These are phyloP conservation scores for Porites lutea DNA, from an alignment of 64 coral and sea anemone species.

Conservation along the genomic window DNA sequence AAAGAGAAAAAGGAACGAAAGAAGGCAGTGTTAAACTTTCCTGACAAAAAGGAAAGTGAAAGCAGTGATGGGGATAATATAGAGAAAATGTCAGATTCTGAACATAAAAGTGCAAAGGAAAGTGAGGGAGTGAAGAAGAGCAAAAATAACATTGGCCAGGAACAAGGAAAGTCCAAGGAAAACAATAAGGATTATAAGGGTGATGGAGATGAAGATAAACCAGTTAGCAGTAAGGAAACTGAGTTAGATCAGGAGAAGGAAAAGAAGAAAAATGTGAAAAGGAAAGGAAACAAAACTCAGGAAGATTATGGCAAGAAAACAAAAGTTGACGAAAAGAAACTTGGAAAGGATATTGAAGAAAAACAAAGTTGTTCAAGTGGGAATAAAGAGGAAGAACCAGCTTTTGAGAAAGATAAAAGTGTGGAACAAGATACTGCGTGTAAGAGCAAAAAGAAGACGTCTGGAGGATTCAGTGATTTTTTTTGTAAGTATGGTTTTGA, in stretches of 20 bases:
- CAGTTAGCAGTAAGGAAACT: background rate
- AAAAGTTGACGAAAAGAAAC: slow-evolving; percentile 1
- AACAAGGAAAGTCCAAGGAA: slow-evolving; percentile 13
- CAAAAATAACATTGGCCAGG: background rate
- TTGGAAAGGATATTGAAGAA: too few relatives aligned
- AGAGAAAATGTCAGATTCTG: background rate
- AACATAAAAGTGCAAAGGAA: background rate
- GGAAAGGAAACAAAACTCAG: background rate
- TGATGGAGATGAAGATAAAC: background rate
- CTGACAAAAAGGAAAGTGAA: background rate
- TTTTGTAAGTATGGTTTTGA: slow-evolving; percentile 60
- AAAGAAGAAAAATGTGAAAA: slow-evolving; percentile 2
- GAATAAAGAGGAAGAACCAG: background rate
- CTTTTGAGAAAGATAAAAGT: background rate
- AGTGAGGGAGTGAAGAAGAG: background rate
- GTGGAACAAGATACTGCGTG: background rate
- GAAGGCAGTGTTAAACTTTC: background rate
- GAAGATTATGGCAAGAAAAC: background rate
- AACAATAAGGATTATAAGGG: background rate
- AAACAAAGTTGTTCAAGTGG: background rate
- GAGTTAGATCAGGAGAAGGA: background rate
- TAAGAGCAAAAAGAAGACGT: slow-evolving; percentile 11
- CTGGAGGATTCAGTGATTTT: slow-evolving; percentile 51
- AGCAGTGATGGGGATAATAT: background rate
- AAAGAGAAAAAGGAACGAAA: background rate